Percentiles rank a stretch among this genome's conserved stretches.
Conservation (phyloP, 2,113 vertebrate genomes). For the Dromaius novaehollandiae region DNA sequence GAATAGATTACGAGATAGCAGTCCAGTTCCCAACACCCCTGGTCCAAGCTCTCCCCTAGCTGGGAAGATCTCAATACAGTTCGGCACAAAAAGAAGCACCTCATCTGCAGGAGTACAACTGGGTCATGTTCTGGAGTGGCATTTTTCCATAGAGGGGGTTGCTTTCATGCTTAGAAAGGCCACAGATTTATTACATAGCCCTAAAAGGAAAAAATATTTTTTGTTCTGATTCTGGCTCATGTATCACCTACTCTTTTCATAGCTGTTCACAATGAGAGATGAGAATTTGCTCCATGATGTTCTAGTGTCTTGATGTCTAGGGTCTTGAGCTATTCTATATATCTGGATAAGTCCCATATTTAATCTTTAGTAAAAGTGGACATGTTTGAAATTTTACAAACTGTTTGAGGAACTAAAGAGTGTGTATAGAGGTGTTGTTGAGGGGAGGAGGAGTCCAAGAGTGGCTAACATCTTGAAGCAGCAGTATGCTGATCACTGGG, state of each 20-base stretch:
- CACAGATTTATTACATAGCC: neutral
- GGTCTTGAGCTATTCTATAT: neutral
- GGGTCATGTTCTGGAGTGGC: neutral
- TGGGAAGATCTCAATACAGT: neutral
- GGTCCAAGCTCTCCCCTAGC: neutral
- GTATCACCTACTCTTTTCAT: neutral
- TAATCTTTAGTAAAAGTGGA: neutral
- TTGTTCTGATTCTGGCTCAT: neutral
- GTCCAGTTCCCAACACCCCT: neutral
- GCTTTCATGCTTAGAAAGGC: neutral
- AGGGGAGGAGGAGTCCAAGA: neutral
- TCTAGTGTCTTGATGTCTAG: neutral
- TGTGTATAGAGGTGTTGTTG: rapidly evolving
- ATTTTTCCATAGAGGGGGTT: neutral
- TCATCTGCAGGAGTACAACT: rapidly evolving
- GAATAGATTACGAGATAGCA: rapidly evolving
- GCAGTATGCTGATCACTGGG: neutral
- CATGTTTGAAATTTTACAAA: neutral
- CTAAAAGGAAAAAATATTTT: neutral
- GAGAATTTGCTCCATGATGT: neutral
- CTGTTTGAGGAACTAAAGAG: neutral
- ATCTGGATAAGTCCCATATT: neutral
- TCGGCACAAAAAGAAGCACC: neutral
- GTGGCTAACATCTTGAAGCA: neutral
- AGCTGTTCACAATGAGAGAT: neutral